Conservation (phyloP, 2,113 vertebrate genomes). For the Illadopsis cleaveri region DNA sequence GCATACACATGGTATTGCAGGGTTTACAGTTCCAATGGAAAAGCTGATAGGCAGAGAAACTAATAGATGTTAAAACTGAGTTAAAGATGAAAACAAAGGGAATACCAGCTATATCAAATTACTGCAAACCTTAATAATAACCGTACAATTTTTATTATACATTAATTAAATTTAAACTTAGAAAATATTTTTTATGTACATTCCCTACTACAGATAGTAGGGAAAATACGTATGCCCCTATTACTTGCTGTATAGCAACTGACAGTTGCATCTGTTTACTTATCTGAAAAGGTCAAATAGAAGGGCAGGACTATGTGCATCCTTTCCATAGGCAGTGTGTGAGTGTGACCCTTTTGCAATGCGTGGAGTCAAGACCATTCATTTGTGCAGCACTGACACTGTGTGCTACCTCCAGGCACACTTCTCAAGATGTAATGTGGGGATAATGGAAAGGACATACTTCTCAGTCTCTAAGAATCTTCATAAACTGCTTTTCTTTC, state of each 20-base stretch:
- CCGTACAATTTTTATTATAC: not conserved
- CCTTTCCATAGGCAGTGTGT: not conserved
- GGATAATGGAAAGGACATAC: rapidly evolving
- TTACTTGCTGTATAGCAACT: not conserved
- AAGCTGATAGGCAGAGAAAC: not conserved
- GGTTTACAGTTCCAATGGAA: not conserved
- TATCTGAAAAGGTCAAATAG: not conserved
- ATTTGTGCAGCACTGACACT: not conserved
- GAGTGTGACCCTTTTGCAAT: not conserved
- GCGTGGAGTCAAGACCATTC: not conserved
- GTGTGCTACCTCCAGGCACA: not conserved
- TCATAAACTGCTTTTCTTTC: not conserved
- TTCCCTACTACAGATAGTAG: not conserved
- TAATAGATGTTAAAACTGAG: not conserved
- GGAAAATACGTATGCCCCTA: not conserved
- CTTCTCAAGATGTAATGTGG: not conserved
- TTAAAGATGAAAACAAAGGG: not conserved
- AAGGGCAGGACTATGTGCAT: not conserved
- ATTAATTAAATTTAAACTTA: not conserved
- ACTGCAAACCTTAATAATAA: not conserved
- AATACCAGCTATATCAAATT: not conserved
- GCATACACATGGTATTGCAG: not conserved
- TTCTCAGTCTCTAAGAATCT: not conserved
- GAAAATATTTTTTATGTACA: not conserved
- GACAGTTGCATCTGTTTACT: not conserved